These are phyloP conservation scores for Idaea dimidiata DNA, from an alignment of 2,888 invertebrate genomes.

Conservation along the genomic window DNA sequence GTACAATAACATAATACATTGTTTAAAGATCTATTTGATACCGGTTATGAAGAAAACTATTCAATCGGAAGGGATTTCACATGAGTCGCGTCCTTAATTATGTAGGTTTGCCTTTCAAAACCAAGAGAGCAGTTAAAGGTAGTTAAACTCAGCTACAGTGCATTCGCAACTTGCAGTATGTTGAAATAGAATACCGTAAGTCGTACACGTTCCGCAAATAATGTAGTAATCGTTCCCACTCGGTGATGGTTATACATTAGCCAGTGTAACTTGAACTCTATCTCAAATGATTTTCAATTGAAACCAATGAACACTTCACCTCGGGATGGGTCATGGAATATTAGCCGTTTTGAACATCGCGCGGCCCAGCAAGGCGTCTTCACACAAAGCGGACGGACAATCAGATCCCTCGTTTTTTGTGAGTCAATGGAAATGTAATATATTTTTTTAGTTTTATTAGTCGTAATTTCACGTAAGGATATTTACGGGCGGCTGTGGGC, in stretches of 20 bases:
- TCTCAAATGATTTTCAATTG: slow-evolving; percentile 34
- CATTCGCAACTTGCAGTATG: background rate
- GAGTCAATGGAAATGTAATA: slow-evolving; percentile 78
- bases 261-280: slow-evolving; percentile 40
- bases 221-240: slow-evolving; percentile 42
- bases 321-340: slow-evolving; percentile 31
- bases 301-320: slow-evolving; percentile 25
- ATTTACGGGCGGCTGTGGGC: slow-evolving; percentile 77
- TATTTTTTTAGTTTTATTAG: slow-evolving; percentile 78
- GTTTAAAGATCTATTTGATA: no score
- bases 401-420: slow-evolving; percentile 75
- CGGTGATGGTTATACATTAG: slow-evolving; percentile 32
- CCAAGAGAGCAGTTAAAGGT: background rate
- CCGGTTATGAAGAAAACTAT: no score
- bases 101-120: background rate
- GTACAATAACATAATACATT: no score
- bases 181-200: slow-evolving; percentile 36
- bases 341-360: slow-evolving; percentile 43
- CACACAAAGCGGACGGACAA: slow-evolving; percentile 73
- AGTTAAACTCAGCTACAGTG: slow-evolving; percentile 2
- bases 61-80: no score
- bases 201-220: slow-evolving; percentile 49
- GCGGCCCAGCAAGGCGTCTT: slow-evolving; percentile 68
- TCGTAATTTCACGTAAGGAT: slow-evolving; percentile 78
- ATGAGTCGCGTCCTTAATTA: no score